Percentiles rank a stretch among this genome's conserved stretches.
phyloP scores from a whole-genome alignment of 2,888 invertebrate species.

The Eurytoma californica region DNA sequence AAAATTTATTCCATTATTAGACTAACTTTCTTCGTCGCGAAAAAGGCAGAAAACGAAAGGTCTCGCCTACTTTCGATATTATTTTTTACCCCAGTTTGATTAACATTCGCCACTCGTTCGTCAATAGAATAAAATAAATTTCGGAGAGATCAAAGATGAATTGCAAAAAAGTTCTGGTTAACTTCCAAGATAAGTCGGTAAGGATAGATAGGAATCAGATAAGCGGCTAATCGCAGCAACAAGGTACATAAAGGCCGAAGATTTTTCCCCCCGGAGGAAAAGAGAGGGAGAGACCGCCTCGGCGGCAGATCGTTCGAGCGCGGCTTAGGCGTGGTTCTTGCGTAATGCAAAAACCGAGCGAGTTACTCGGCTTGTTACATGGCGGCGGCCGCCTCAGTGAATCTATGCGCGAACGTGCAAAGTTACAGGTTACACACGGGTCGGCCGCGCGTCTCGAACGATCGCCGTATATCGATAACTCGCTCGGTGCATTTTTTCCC shows the following conservation, averaged over 20 bases:
- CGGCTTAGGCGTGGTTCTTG: slow-evolving; percentile 69
- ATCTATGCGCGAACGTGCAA: slow-evolving; percentile 43
- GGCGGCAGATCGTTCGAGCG: slow-evolving; percentile 31
- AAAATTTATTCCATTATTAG: slow-evolving; percentile 39
- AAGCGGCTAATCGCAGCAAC: slow-evolving; percentile 16
- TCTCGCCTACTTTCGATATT: not conserved
- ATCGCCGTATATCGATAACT: slow-evolving; percentile 46
- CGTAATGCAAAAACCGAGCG: slow-evolving; percentile 63
- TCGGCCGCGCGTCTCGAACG: slow-evolving; percentile 31
- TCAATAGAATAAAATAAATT: no score
- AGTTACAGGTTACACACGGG: slow-evolving; percentile 44
- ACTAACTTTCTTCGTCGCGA: slow-evolving; percentile 3
- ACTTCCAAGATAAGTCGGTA: no score
- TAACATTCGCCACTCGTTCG: no score
- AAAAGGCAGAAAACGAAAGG: slow-evolving; percentile 1
- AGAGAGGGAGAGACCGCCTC: not conserved
- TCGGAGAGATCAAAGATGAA: no score
- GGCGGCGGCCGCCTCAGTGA: slow-evolving; percentile 31
- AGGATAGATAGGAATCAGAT: no score
- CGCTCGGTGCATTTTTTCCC: slow-evolving; percentile 12
- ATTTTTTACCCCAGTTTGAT: no score
- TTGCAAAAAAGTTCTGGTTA: no score
- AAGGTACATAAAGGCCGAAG: slow-evolving; percentile 25
- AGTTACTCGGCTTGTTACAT: slow-evolving; percentile 64
- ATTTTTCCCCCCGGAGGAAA: slow-evolving; percentile 37